These are phyloP conservation scores for Gallinago solitaria DNA, from an alignment of 2,797 vertebrate species.

Conservation along the genomic window DNA sequence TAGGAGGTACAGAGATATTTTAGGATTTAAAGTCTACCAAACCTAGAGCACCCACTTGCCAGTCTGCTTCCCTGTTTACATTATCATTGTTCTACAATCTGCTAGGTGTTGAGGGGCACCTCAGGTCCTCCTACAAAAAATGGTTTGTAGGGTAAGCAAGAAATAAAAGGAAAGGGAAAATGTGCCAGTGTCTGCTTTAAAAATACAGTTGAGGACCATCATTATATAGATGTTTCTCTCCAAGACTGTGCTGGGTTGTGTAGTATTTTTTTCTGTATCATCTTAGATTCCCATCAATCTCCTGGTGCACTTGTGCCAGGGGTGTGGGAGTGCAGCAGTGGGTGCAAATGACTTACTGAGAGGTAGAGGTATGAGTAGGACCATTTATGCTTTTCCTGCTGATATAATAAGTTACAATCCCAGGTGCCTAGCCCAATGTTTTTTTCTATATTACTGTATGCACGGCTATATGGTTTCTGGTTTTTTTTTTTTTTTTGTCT, in stretches of 20 bases:
- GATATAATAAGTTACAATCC: background rate
- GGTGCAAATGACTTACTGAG: background rate
- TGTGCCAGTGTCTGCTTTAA: background rate
- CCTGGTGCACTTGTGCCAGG: fast-evolving
- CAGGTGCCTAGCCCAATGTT: background rate
- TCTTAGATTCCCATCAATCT: background rate
- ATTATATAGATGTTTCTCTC: background rate
- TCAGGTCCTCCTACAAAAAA: background rate
- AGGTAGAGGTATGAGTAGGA: background rate
- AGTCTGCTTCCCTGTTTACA: background rate
- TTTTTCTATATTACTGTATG: background rate
- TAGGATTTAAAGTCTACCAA: background rate
- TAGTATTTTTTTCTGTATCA: background rate
- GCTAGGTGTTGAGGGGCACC: background rate
- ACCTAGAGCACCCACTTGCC: background rate
- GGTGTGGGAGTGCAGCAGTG: fast-evolving
- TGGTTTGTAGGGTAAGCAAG: background rate
- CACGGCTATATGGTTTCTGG: background rate
- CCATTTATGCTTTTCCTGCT: background rate
- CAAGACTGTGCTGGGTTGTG: background rate
- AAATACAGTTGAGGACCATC: background rate
- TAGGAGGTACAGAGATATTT: background rate
- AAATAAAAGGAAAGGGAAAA: background rate
- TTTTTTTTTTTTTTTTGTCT: background rate
- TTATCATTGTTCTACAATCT: background rate